phyloP scores from a whole-genome alignment of 2,888 invertebrate species.

The Arrhopalites spinosus region DNA sequence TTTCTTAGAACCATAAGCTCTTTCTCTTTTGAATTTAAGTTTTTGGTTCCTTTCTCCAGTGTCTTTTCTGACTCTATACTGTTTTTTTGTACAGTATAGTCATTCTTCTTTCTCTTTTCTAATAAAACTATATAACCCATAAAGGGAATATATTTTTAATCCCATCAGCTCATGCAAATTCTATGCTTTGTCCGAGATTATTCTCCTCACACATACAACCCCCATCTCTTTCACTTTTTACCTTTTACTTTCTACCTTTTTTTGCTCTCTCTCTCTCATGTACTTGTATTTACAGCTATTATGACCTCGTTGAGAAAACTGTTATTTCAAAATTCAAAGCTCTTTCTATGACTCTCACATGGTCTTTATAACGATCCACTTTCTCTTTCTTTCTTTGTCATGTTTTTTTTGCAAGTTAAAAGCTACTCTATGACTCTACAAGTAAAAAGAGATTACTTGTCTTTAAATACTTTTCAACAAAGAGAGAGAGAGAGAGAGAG shows the following conservation, averaged over 20 bases:
- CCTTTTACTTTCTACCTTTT: not conserved
- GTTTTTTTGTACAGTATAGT: not conserved
- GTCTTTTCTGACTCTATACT: not conserved
- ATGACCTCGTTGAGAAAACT: constrained; percentile 29
- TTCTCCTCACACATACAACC: constrained; percentile 15
- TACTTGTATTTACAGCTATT: constrained; percentile 27
- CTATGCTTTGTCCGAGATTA: constrained; percentile 21
- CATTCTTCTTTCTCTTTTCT: not conserved
- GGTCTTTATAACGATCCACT: not conserved
- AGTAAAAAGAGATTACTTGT: too few relatives aligned
- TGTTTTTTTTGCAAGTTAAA: too few relatives aligned
- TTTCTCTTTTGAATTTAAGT: not conserved
- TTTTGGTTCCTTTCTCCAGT: too few relatives aligned
- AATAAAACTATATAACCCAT: constrained; percentile 20
- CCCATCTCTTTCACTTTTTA: not conserved
- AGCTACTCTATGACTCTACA: too few relatives aligned
- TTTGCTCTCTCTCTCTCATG: not conserved
- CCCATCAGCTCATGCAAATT: constrained; percentile 36
- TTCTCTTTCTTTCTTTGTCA: not conserved
- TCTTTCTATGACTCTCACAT: not conserved
- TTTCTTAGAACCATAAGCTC: not conserved
- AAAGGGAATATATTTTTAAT: constrained; percentile 35
- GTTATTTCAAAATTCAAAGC: constrained; percentile 25
- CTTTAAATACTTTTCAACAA: too few relatives aligned
- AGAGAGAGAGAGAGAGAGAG: too few relatives aligned